phyloP scores from a whole-genome alignment of 2,113 vertebrate species.

The Gobius niger region DNA sequence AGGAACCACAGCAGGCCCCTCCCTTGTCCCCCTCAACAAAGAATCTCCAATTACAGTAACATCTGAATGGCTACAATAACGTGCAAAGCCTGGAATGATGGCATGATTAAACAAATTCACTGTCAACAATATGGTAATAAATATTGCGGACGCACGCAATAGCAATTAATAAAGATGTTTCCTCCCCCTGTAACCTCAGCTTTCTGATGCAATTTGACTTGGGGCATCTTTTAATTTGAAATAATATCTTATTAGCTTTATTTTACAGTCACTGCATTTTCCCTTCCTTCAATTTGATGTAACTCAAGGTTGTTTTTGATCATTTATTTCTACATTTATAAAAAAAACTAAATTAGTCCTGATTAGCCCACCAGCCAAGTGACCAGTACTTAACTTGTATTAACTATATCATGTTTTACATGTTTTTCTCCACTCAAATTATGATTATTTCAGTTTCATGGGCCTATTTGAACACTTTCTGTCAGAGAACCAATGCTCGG shows the following conservation, averaged over 20 bases:
- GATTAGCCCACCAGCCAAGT: slow-evolving; percentile 10
- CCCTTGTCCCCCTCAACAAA: slow-evolving; percentile 31
- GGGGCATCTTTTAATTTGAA: slow-evolving; percentile 13
- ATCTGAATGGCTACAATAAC: slow-evolving; percentile 6
- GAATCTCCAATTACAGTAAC: slow-evolving; percentile 22
- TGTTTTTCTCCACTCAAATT: slow-evolving; percentile 17
- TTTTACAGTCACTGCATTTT: slow-evolving; percentile 34
- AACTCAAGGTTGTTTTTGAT: slow-evolving; percentile 28
- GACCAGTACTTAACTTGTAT: slow-evolving; percentile 16
- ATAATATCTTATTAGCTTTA: slow-evolving; percentile 25
- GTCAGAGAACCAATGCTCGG: slow-evolving; percentile 20
- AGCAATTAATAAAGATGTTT: slow-evolving; percentile 13
- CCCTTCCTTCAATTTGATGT: slow-evolving; percentile 38
- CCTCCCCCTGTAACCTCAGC: slow-evolving; percentile 9
- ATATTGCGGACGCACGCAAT: not conserved
- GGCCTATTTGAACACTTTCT: slow-evolving; percentile 49
- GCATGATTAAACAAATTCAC: not conserved
- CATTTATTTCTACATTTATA: slow-evolving; percentile 46
- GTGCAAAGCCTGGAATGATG: slow-evolving; percentile 11
- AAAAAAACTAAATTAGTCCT: no score
- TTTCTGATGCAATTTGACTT: slow-evolving; percentile 18
- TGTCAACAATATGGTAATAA: slow-evolving; percentile 5
- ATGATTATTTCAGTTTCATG: slow-evolving; percentile 31
- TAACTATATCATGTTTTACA: not conserved
- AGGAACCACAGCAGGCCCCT: slow-evolving; percentile 19